Evolutionary conservation across 2,888 invertebrate species (phyloP).

Genomic region (Neoascia interrupta): DNA sequence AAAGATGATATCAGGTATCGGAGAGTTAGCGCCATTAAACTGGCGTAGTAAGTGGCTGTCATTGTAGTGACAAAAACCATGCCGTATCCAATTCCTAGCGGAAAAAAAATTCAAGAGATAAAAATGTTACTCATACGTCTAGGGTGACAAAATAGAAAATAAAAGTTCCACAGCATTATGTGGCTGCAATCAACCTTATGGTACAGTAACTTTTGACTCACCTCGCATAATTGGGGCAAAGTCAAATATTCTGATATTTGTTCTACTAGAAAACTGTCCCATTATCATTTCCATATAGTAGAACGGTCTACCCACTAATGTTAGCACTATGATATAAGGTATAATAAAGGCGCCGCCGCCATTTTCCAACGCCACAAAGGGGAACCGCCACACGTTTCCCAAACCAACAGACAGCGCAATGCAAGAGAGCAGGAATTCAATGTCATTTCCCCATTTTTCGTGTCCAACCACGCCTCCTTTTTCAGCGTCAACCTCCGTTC

Average conservation of each 20-base stretch:
- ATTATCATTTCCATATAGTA: slow-evolving; percentile 87
- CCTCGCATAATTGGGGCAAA: slow-evolving; percentile 85
- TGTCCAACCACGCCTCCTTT: slow-evolving; percentile 64
- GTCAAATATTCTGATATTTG: slow-evolving; percentile 84
- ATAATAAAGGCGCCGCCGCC: slow-evolving; percentile 86
- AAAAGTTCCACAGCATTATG: neutral
- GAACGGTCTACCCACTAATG: slow-evolving; percentile 84
- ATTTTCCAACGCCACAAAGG: slow-evolving; percentile 84
- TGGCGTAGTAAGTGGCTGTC: slow-evolving; percentile 85
- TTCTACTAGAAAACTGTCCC: slow-evolving; percentile 87
- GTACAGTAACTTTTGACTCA: slow-evolving; percentile 6
- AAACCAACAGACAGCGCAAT: slow-evolving; percentile 83
- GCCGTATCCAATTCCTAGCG: slow-evolving; percentile 76
- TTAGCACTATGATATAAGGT: slow-evolving; percentile 84
- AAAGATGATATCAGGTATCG: slow-evolving; percentile 85
- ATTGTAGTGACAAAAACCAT: slow-evolving; percentile 81
- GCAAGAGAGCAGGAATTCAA: slow-evolving; percentile 84
- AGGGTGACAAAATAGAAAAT: neutral
- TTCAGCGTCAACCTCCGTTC: slow-evolving; percentile 1
- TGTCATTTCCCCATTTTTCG: slow-evolving; percentile 82
- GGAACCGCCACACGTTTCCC: slow-evolving; percentile 86
- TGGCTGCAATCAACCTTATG: no score
- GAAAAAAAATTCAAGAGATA: neutral
- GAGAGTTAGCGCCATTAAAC: slow-evolving; percentile 84
- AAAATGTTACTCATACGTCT: slow-evolving; percentile 1